A percentile compares a stretch with the other conserved stretches of the same genome.
These are phyloP conservation scores for Hylaea fasciaria DNA, from an alignment of 2,888 invertebrate species.

Conservation along the genomic window DNA sequence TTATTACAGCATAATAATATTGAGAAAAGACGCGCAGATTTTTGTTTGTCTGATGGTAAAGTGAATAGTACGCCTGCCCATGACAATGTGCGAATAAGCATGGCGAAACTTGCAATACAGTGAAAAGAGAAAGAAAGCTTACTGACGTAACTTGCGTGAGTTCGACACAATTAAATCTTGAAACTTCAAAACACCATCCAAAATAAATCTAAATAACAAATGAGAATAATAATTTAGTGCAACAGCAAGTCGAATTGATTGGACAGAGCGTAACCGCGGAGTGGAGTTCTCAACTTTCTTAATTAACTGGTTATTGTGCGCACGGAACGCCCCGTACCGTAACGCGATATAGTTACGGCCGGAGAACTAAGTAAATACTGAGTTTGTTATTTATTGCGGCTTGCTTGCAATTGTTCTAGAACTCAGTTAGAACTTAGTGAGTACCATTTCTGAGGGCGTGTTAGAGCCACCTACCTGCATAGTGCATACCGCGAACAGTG, in stretches of 20 bases:
- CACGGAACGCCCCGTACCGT: slow-evolving; percentile 42
- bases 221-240: slow-evolving; percentile 40
- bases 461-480: background rate
- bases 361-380: slow-evolving; percentile 34
- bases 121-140: too few relatives aligned
- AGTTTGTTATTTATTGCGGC: slow-evolving; percentile 31
- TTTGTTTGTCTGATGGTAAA: too few relatives aligned
- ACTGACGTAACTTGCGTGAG: background rate
- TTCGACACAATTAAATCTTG: slow-evolving; percentile 1
- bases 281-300: slow-evolving; percentile 56
- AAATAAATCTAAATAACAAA: slow-evolving; percentile 36
- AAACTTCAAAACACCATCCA: slow-evolving; percentile 12
- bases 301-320: slow-evolving; percentile 61
- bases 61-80: too few relatives aligned
- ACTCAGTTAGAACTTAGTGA: slow-evolving; percentile 22
- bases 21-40: too few relatives aligned
- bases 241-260: slow-evolving; percentile 51
- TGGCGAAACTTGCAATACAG: too few relatives aligned
- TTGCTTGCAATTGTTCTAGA: slow-evolving; percentile 25
- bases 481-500: background rate
- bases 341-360: slow-evolving; percentile 40
- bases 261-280: slow-evolving; percentile 50
- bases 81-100: too few relatives aligned
- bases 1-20: too few relatives aligned
- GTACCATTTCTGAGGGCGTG: background rate